phyloP scores from a whole-genome alignment of 2,888 invertebrate genomes.

The Marasmarcha lunaedactyla region DNA sequence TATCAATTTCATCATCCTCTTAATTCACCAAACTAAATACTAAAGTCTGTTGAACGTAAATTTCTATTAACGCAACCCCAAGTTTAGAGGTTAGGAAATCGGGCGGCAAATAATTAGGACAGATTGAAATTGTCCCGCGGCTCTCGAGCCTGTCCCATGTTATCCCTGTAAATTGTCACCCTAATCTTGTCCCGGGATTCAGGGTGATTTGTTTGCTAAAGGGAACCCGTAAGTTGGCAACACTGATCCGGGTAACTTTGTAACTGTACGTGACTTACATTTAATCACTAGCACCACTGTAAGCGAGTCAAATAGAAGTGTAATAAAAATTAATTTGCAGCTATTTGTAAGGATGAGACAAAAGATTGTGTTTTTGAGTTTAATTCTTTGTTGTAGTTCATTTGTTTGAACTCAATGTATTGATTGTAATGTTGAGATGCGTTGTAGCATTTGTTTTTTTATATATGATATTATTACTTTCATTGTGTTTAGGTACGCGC shows the following conservation, averaged over 20 bases:
- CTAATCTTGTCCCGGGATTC: slow-evolving; percentile 15
- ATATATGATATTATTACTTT: too few species aligned
- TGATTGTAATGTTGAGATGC: too few species aligned
- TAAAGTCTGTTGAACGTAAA: too few species aligned
- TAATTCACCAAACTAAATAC: too few species aligned
- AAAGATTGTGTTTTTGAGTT: background rate
- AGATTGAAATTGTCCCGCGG: slow-evolving; percentile 36
- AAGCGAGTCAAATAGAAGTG: slow-evolving; percentile 9
- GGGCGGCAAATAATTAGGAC: slow-evolving; percentile 41
- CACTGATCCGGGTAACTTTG: slow-evolving; percentile 20
- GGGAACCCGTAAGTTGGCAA: too few species aligned
- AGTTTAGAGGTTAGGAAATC: background rate
- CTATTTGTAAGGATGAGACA: background rate
- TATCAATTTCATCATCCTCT: too few species aligned
- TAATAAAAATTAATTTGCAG: slow-evolving; percentile 1
- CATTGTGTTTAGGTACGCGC: too few species aligned
- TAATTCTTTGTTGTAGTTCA: too few species aligned
- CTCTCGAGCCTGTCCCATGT: slow-evolving; percentile 34
- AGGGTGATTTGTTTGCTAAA: slow-evolving; percentile 55
- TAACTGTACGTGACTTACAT: slow-evolving; percentile 43
- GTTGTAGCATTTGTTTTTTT: too few species aligned
- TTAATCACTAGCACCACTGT: slow-evolving; percentile 10
- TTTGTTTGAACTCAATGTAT: slow-evolving; percentile 3
- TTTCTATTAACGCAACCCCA: background rate
- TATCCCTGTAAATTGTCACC: slow-evolving; percentile 21